phyloP scores from a whole-genome alignment of 2,888 invertebrate species.

The Leptinotarsa haldemani region DNA sequence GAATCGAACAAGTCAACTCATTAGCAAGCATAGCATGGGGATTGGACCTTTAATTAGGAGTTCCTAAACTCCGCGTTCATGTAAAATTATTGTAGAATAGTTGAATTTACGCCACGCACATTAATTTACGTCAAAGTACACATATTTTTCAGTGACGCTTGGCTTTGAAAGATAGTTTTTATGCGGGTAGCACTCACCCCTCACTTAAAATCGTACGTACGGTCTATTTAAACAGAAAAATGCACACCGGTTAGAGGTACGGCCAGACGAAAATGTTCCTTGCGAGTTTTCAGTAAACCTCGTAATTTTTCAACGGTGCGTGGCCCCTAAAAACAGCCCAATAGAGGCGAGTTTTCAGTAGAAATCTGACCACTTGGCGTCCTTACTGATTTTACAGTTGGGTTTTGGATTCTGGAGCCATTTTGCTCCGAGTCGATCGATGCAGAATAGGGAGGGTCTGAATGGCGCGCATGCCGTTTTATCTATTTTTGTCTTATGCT shows the following conservation, averaged over 20 bases:
- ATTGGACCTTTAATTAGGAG: constrained; percentile 45
- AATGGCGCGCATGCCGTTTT: constrained; percentile 66
- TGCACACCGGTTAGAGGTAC: constrained; percentile 56
- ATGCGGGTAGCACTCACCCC: constrained; percentile 60
- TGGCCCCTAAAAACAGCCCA: constrained; percentile 62
- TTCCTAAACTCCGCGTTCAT: constrained; percentile 45
- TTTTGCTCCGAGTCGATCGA: constrained; percentile 66
- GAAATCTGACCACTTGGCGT: constrained; percentile 51
- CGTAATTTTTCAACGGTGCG: constrained; percentile 64
- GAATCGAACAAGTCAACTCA: constrained; percentile 59
- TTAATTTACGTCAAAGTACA: constrained; percentile 68
- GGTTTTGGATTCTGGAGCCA: constrained; percentile 66
- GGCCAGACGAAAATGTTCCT: constrained; percentile 63
- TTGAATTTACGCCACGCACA: constrained; percentile 67
- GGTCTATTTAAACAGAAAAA: constrained; percentile 65
- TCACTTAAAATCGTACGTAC: constrained; percentile 56
- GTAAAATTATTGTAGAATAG: constrained; percentile 65
- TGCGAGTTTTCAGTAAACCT: constrained; percentile 62
- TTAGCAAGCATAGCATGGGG: constrained; percentile 52
- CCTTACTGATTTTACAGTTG: constrained; percentile 65
- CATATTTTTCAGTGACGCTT: constrained; percentile 66
- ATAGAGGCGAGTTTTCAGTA: constrained; percentile 62
- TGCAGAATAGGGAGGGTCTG: constrained; percentile 65
- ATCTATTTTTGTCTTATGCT: constrained; percentile 67
- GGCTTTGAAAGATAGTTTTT: constrained; percentile 67